Evolutionary conservation across 2,888 invertebrate genomes (phyloP).

Genomic region (Lasioglossum figueresi): DNA sequence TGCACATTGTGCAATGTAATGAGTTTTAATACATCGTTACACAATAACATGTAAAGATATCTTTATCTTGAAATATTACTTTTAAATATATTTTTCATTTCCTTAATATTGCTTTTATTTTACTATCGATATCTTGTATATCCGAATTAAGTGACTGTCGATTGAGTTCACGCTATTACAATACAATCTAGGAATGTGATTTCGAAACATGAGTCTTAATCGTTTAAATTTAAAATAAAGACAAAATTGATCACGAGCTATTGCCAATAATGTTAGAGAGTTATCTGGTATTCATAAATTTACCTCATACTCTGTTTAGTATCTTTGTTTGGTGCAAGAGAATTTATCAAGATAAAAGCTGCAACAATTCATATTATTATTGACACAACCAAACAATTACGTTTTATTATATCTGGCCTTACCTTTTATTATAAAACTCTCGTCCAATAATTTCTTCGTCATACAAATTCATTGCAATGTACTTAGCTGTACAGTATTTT

Average conservation of each 20-base stretch:
- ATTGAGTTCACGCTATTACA: not conserved
- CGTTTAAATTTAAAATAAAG: not conserved
- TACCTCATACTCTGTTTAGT: slow-evolving; percentile 4
- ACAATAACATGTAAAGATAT: slow-evolving; percentile 33
- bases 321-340: not conserved
- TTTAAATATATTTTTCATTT: slow-evolving; percentile 48
- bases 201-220: slow-evolving; percentile 15
- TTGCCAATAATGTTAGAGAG: not conserved
- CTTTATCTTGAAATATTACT: slow-evolving; percentile 8
- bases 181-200: slow-evolving; percentile 9
- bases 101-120: slow-evolving; percentile 12
- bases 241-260: not conserved
- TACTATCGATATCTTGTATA: not conserved
- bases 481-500: not conserved
- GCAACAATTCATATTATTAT: slow-evolving; percentile 30
- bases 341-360: slow-evolving; percentile 20
- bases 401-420: not conserved
- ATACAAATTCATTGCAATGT: not conserved
- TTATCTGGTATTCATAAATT: slow-evolving; percentile 3
- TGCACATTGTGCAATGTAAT: slow-evolving; percentile 12
- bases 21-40: slow-evolving; percentile 26
- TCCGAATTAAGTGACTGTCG: not conserved
- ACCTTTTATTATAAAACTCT: slow-evolving; percentile 17
- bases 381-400: not conserved
- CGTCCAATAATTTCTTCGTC: not conserved